Conservation (phyloP, 2,888 invertebrate species). For the Hedychridium roseum region DNA sequence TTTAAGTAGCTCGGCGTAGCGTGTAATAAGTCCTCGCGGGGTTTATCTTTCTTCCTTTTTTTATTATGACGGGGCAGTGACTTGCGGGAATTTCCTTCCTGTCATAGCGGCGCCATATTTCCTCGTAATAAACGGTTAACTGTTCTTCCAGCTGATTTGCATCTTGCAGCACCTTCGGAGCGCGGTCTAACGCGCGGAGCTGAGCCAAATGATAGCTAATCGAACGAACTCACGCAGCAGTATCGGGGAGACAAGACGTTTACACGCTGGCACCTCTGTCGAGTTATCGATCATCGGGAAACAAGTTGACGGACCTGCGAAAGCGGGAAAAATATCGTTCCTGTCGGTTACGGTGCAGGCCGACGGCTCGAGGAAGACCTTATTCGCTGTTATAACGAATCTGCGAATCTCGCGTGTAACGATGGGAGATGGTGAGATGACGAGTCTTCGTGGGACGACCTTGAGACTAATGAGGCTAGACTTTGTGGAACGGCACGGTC, state of each 20-base stretch:
- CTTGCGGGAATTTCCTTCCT: conserved; percentile 19
- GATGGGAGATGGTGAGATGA: conserved; percentile 12
- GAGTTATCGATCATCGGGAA: no score
- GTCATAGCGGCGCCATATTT: conserved; percentile 19
- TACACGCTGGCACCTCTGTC: no score
- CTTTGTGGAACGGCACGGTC: conserved; percentile 25
- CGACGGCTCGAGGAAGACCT: no score
- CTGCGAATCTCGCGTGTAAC: no score
- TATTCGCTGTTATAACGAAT: no score
- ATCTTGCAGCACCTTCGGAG: not conserved
- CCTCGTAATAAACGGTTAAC: conserved; percentile 1
- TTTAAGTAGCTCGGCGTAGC: conserved; percentile 21
- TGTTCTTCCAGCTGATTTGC: conserved; percentile 6
- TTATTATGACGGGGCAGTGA: conserved; percentile 14
- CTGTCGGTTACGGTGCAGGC: no score
- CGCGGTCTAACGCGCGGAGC: not conserved
- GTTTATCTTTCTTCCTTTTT: conserved; percentile 6
- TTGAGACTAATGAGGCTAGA: conserved; percentile 43
- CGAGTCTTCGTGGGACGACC: conserved; percentile 16
- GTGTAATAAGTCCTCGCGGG: no score
- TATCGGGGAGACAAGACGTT: not conserved
- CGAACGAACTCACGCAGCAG: conserved; percentile 2
- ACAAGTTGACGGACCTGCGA: no score
- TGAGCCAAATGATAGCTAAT: conserved; percentile 2
- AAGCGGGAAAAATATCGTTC: no score